Evolutionary conservation across 2,888 invertebrate genomes (phyloP).

Genomic region (Cyrtodaria siliqua): DNA sequence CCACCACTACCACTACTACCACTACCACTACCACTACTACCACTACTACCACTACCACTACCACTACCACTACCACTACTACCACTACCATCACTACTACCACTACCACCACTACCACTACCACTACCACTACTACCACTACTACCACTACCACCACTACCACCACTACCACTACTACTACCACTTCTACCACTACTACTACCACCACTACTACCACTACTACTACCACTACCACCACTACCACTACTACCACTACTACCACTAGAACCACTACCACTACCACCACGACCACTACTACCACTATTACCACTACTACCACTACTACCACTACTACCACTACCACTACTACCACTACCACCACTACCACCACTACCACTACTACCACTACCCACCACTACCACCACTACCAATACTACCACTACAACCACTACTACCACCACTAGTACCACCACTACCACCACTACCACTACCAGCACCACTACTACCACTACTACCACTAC

Average conservation of each 20-base stretch:
- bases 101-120: not conserved
- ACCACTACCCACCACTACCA: too few species aligned
- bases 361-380: slow-evolving; percentile 12
- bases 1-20: not conserved
- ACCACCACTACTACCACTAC: not conserved
- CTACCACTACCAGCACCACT: too few species aligned
- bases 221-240: slow-evolving; percentile 9
- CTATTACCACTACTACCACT: slow-evolving; percentile 15
- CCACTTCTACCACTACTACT: too few species aligned
- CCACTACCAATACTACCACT: too few species aligned
- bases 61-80: slow-evolving; percentile 12
- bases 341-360: slow-evolving; percentile 8
- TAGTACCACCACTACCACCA: not conserved
- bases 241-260: slow-evolving; percentile 8
- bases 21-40: slow-evolving; percentile 3
- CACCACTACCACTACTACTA: slow-evolving; percentile 10
- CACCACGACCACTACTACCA: slow-evolving; percentile 13
- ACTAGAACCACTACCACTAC: too few species aligned
- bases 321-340: slow-evolving; percentile 19
- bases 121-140: not conserved
- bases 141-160: slow-evolving; percentile 2
- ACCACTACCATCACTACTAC: slow-evolving; percentile 4
- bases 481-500: not conserved
- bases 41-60: slow-evolving; percentile 8
- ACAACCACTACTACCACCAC: too few species aligned